Conservation (phyloP, 2,888 invertebrate genomes). For the Spodoptera littoralis region DNA sequence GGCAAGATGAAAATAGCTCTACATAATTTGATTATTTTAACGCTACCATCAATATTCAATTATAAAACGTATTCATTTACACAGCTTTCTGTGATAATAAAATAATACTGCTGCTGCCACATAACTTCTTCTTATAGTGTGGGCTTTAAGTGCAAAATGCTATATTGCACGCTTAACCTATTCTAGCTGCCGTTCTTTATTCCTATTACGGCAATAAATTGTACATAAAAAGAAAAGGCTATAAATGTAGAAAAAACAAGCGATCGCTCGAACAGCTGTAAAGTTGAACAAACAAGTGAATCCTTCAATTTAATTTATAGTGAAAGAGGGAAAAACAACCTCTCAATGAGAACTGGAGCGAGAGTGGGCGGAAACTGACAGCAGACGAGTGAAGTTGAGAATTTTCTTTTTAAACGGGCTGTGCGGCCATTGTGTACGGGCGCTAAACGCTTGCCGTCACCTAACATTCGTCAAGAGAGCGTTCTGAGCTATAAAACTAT, state of each 20-base stretch:
- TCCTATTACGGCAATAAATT: not conserved
- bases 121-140: conserved; percentile 3
- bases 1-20: conserved; percentile 22
- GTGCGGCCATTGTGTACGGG: conserved; percentile 32
- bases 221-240: not conserved
- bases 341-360: conserved; percentile 63
- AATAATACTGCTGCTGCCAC: conserved; percentile 2
- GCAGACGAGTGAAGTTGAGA: conserved; percentile 51
- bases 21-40: conserved; percentile 16
- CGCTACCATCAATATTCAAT: conserved; percentile 1
- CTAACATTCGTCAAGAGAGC: conserved; percentile 31
- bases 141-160: conserved; percentile 1
- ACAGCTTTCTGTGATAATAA: conserved; percentile 3
- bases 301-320: conserved; percentile 59
- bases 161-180: conserved; percentile 18
- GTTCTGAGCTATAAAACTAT: conserved; percentile 13
- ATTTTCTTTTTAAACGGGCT: conserved; percentile 44
- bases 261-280: conserved; percentile 12
- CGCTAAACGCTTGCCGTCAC: conserved; percentile 28
- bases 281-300: conserved; percentile 42
- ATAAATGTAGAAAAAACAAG: conserved; percentile 13
- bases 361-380: conserved; percentile 56
- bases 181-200: not conserved
- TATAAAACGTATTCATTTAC: not conserved
- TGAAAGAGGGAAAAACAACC: conserved; percentile 57